Evolutionary conservation across 2,797 vertebrate species (phyloP).

Genomic region (Champsocephalus gunnari): DNA sequence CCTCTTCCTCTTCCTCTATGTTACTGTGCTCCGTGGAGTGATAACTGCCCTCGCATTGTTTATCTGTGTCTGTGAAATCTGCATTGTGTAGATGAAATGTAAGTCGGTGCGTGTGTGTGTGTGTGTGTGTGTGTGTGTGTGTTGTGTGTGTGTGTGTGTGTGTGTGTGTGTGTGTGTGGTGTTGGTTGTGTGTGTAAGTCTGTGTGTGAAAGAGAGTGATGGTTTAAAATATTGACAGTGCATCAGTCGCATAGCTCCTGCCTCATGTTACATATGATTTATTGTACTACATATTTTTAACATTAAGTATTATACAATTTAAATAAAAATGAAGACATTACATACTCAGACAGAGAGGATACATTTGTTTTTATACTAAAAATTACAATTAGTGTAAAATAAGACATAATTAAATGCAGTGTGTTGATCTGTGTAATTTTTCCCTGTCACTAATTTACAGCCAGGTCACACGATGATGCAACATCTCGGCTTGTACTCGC

Average conservation of each 20-base stretch:
- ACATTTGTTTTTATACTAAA: neutral
- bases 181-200: slow-evolving; percentile 22
- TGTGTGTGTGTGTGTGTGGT: slow-evolving; percentile 8
- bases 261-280: slow-evolving; percentile 5
- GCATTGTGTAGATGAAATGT: slow-evolving; percentile 87
- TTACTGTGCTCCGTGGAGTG: slow-evolving; percentile 78
- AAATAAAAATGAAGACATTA: neutral
- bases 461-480: slow-evolving; percentile 48
- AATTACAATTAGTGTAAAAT: slow-evolving; percentile 25
- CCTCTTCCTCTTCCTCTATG: slow-evolving; percentile 82
- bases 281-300: slow-evolving; percentile 23
- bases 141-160: slow-evolving; percentile 2
- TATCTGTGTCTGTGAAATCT: slow-evolving; percentile 83
- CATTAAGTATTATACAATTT: neutral
- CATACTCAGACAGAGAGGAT: neutral
- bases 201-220: slow-evolving; percentile 18
- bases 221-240: slow-evolving; percentile 59
- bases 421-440: slow-evolving; percentile 34
- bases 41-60: slow-evolving; percentile 79
- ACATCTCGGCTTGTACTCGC: slow-evolving; percentile 39
- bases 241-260: slow-evolving; percentile 33
- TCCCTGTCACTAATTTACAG: slow-evolving; percentile 48
- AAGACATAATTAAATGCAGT: slow-evolving; percentile 3
- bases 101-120: slow-evolving; percentile 19
- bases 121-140: slow-evolving; percentile 11